Conservation (phyloP, 64 coral and sea anemone species). For the Orbicella faveolata region DNA sequence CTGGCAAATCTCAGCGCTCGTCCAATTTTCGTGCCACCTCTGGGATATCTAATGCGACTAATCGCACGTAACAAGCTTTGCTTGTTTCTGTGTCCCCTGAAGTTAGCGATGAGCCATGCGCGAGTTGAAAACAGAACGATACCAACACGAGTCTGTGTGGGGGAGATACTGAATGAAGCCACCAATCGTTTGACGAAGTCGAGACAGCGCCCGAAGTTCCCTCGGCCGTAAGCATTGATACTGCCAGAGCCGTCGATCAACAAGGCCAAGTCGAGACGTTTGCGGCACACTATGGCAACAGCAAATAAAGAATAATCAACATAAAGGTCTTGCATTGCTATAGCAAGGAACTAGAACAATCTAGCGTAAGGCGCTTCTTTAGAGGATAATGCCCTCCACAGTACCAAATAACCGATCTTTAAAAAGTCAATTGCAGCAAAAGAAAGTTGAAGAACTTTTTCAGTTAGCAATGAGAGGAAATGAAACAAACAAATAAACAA, state of each 20-base stretch:
- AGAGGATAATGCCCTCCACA: too few species aligned
- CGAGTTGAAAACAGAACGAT: constrained; percentile 39
- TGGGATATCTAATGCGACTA: constrained; percentile 54
- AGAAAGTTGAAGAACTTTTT: too few species aligned
- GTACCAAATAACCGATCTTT: too few species aligned
- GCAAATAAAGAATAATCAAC: neutral
- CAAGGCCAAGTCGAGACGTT: constrained; percentile 49
- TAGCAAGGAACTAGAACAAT: neutral
- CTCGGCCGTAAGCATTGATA: constrained; percentile 34
- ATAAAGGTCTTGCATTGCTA: neutral
- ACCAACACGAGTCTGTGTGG: constrained; percentile 34
- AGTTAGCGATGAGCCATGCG: constrained; percentile 31
- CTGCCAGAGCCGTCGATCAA: constrained; percentile 72
- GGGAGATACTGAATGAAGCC: constrained; percentile 27
- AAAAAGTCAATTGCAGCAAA: too few species aligned
- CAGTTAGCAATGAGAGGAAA: too few species aligned
- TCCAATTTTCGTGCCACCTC: constrained; percentile 52
- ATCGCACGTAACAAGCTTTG: constrained; percentile 25
- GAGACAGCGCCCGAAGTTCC: constrained; percentile 48
- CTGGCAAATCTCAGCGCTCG: constrained; percentile 22
- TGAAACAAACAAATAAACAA: too few species aligned
- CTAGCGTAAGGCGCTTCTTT: too few species aligned
- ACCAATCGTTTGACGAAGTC: constrained; percentile 52
- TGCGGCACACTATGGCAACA: constrained; percentile 37
- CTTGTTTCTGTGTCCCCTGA: constrained; percentile 46